Conservation (phyloP, 1,140 invertebrate species). For the Chionoecetes opilio region DNA sequence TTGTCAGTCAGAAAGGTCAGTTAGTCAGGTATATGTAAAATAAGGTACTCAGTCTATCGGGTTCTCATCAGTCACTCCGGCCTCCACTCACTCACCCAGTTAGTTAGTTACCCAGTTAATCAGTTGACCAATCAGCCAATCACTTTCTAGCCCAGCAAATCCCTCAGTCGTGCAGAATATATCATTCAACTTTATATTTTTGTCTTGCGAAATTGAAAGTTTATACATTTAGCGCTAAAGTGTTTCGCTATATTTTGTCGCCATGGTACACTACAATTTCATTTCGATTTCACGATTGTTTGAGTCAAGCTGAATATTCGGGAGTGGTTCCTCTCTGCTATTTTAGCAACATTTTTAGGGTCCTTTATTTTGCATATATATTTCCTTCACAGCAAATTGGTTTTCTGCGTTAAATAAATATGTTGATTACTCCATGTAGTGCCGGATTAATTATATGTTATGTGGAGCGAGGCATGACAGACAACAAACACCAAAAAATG, state of each 20-base stretch:
- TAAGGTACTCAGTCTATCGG: background rate
- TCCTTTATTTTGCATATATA: background rate
- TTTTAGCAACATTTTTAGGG: background rate
- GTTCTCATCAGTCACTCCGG: background rate
- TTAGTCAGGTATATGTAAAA: background rate
- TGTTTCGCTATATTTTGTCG: background rate
- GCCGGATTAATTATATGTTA: too few species aligned
- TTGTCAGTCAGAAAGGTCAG: background rate
- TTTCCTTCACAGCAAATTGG: too few species aligned
- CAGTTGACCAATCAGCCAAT: conserved; percentile 12
- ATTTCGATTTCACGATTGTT: conserved; percentile 9
- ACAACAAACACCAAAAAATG: background rate
- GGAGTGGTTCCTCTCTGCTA: background rate
- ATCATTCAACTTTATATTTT: background rate
- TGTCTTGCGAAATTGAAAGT: conserved; percentile 3
- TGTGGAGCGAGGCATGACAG: too few species aligned
- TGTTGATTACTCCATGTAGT: too few species aligned
- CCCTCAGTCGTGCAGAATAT: background rate
- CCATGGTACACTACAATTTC: background rate
- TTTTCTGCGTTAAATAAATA: too few species aligned
- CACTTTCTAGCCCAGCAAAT: background rate
- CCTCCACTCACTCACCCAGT: background rate
- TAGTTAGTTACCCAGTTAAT: background rate
- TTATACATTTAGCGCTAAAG: background rate
- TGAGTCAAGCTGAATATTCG: background rate